Evolutionary conservation across 2,113 vertebrate genomes (phyloP), one percentile per base, ranked within the genome.

Genomic region (Hemicordylus capensis): DNA sequence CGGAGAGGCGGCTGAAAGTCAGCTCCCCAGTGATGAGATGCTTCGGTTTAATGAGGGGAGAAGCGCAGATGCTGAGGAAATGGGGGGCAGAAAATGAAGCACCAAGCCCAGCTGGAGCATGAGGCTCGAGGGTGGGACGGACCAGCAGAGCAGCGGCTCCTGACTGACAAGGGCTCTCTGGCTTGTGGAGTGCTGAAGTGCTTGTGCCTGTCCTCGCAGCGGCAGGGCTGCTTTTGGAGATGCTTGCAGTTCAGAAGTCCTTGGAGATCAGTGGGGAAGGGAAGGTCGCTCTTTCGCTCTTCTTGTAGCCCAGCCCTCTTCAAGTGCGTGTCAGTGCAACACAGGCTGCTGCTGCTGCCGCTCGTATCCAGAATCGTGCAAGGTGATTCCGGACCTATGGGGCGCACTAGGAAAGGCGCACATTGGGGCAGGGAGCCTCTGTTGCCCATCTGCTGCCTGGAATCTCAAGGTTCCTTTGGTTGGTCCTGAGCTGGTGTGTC

Each of bases 111-210:
- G 64, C 24, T n/a, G 9, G 10, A 37, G 15, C 6, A 1, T 61
- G 2, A 0, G 59, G 11, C 0, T 0, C 24, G 42, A n/a, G n/a
- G 12, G 48, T 51, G 48, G 48, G 48, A 51, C 12, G 48, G 48
- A n/a, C n/a, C 48, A 51, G 6, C 48, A 51, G 48, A 51, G 48
- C 48, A 51, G 48, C 6, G 48, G n/a, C n/a, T n/a, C n/a, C n/a
- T n/a, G n/a, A n/a, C n/a, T 78, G 90, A 99, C 98, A 75, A 51
- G 46, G 46, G 34, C 64, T 17, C 64, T 34, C 64, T 3, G 2
- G 31, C 12, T 4, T 0, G 59, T 1, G 42, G 46, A 5, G 10
- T 48, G 20, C 28, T 12, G 0, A 0, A n/a, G 77, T 46, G 0
- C 28, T 82, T 51, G 24, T 28, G 48, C 28, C 44, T 17, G 4